Evolutionary conservation across 2,888 invertebrate species (phyloP).

Genomic region (Lycophotia porphyrea): DNA sequence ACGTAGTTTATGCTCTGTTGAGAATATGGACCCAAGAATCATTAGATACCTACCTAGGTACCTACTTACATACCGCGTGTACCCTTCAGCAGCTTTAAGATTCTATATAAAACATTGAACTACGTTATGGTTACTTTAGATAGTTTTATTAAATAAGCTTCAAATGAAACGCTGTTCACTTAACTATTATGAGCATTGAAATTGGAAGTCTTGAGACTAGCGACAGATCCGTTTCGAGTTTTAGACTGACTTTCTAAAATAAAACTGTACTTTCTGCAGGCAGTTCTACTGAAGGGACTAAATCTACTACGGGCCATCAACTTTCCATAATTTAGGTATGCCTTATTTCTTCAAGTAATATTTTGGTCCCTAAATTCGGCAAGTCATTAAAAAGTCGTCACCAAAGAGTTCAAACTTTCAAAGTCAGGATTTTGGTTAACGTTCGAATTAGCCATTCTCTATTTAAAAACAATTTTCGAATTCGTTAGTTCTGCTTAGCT

Average conservation of each 20-base stretch:
- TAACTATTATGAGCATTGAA: background rate
- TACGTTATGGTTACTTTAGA: background rate
- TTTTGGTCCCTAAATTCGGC: background rate
- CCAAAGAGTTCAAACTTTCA: background rate
- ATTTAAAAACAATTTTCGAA: background rate
- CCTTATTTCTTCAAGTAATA: background rate
- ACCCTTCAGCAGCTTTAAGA: background rate
- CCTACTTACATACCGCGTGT: too few relatives aligned
- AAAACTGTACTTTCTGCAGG: slow-evolving; percentile 6
- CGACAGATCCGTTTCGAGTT: background rate
- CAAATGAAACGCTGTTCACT: background rate
- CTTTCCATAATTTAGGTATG: background rate
- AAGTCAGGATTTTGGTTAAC: background rate
- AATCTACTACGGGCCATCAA: background rate
- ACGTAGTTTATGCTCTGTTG: slow-evolving; percentile 14
- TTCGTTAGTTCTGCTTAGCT: background rate
- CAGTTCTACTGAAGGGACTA: background rate
- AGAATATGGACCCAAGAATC: slow-evolving; percentile 3
- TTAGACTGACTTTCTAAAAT: slow-evolving; percentile 33
- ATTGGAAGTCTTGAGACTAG: slow-evolving; percentile 2
- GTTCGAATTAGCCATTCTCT: background rate
- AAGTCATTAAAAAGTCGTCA: background rate
- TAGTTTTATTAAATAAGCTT: background rate
- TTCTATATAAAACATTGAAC: background rate
- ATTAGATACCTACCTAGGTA: background rate